These are phyloP conservation scores for Frankliniella intonsa DNA, from an alignment of 2,888 invertebrate genomes.

Conservation along the genomic window DNA sequence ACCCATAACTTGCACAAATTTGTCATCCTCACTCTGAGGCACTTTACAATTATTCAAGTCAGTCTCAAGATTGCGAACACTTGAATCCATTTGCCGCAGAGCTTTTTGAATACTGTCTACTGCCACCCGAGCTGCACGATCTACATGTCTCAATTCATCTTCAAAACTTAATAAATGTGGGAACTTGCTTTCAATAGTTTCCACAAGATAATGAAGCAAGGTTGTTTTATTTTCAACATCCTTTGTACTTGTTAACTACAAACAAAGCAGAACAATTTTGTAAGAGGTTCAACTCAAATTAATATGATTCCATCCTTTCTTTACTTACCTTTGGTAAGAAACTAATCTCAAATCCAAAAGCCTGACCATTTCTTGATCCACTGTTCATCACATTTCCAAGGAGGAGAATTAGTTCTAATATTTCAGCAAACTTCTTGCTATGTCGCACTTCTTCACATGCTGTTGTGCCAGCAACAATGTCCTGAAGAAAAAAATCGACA, in stretches of 20 bases:
- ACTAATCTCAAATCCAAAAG: slow-evolving; percentile 94
- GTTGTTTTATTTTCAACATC: slow-evolving; percentile 90
- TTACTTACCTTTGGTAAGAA: slow-evolving; percentile 81
- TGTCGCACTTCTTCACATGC: slow-evolving; percentile 91
- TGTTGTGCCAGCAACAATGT: slow-evolving; percentile 90
- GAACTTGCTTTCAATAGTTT: slow-evolving; percentile 81
- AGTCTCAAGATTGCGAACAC: slow-evolving; percentile 81
- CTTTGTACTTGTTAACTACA: slow-evolving; percentile 78
- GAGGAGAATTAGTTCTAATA: slow-evolving; percentile 82
- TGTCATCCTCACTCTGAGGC: slow-evolving; percentile 73
- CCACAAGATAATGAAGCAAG: slow-evolving; percentile 84
- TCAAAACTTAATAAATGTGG: slow-evolving; percentile 77
- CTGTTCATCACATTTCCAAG: slow-evolving; percentile 97
- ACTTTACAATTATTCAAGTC: slow-evolving; percentile 81
- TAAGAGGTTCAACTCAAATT: slow-evolving; percentile 30
- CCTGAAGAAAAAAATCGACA: slow-evolving; percentile 50
- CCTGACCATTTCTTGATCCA: slow-evolving; percentile 87
- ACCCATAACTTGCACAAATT: slow-evolving; percentile 81
- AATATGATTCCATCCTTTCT: slow-evolving; percentile 30
- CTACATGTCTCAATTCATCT: slow-evolving; percentile 86
- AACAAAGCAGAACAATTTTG: slow-evolving; percentile 33
- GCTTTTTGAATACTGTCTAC: slow-evolving; percentile 76
- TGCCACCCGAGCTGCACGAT: slow-evolving; percentile 56
- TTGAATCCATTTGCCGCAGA: slow-evolving; percentile 78
- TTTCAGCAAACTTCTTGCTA: slow-evolving; percentile 83